These are phyloP conservation scores for Xanthia togata DNA, from an alignment of 2,888 invertebrate genomes.

Conservation along the genomic window DNA sequence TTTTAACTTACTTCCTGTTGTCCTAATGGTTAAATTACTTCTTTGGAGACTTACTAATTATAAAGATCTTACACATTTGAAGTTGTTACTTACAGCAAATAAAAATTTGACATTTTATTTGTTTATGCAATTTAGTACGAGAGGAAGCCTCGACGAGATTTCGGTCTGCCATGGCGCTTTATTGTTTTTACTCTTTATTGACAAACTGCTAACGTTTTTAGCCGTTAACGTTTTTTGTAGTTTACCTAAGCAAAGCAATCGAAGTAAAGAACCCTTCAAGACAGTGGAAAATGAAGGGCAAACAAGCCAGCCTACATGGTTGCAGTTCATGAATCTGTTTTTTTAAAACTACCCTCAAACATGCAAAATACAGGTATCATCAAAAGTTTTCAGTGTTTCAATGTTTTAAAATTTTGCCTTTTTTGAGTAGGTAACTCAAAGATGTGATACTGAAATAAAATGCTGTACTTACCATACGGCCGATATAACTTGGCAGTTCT, in stretches of 20 bases:
- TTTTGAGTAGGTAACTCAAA: background rate
- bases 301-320: background rate
- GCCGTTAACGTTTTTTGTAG: background rate
- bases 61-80: background rate
- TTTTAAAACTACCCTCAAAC: background rate
- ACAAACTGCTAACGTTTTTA: background rate
- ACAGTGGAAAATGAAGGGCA: background rate
- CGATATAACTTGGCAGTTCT: too few relatives aligned
- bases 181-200: background rate
- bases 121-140: background rate
- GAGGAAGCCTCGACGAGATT: background rate
- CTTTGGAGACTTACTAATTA: background rate
- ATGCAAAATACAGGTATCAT: background rate
- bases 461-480: background rate
- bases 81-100: background rate
- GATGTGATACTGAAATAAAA: conserved; percentile 3
- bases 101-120: background rate
- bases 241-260: too few relatives aligned
- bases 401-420: background rate
- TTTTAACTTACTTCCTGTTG: conserved; percentile 30
- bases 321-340: background rate
- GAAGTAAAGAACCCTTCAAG: background rate
- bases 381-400: background rate
- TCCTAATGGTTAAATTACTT: background rate
- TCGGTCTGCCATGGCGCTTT: background rate